Percentiles rank a stretch among this genome's conserved stretches.
phyloP scores from a whole-genome alignment of 2,888 invertebrate species.

The Syrista parreyssii region DNA sequence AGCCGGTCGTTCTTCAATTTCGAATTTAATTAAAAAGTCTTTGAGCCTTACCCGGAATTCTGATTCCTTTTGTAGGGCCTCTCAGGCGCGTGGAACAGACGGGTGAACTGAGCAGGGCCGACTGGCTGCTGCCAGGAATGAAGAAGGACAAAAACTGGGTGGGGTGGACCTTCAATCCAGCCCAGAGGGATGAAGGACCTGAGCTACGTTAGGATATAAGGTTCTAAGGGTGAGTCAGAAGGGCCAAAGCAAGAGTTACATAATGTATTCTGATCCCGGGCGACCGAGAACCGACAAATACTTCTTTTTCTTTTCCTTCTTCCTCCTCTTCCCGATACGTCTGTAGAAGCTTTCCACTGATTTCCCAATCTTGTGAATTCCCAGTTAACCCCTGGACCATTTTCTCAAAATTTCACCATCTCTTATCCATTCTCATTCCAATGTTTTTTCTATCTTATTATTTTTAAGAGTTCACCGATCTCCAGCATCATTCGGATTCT shows the following conservation, averaged over 20 bases:
- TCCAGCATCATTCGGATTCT: no score
- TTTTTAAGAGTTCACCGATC: no score
- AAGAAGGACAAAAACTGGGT: conserved; percentile 10
- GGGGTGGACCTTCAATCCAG: no score
- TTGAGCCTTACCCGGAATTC: conserved; percentile 26
- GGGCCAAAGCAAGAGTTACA: conserved; percentile 13
- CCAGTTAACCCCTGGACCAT: no score
- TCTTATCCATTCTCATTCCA: no score
- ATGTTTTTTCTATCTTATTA: no score
- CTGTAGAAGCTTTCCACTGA: no score
- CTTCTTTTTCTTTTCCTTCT: conserved; percentile 15
- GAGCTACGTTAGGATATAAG: no score
- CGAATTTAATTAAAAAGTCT: conserved; percentile 38
- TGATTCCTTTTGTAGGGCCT: conserved; percentile 24
- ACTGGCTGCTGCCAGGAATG: conserved; percentile 14
- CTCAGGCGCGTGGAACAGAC: background rate
- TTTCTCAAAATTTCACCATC: no score
- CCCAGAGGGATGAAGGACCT: no score
- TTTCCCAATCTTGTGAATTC: no score
- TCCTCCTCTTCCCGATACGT: background rate
- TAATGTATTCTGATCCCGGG: conserved; percentile 24
- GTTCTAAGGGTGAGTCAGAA: background rate
- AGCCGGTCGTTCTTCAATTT: conserved; percentile 30
- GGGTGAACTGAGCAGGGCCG: background rate
- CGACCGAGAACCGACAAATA: conserved; percentile 9